Base-by-base conservation (phyloP, 2,797 vertebrate genomes). In the Staurois parvus region DNA sequence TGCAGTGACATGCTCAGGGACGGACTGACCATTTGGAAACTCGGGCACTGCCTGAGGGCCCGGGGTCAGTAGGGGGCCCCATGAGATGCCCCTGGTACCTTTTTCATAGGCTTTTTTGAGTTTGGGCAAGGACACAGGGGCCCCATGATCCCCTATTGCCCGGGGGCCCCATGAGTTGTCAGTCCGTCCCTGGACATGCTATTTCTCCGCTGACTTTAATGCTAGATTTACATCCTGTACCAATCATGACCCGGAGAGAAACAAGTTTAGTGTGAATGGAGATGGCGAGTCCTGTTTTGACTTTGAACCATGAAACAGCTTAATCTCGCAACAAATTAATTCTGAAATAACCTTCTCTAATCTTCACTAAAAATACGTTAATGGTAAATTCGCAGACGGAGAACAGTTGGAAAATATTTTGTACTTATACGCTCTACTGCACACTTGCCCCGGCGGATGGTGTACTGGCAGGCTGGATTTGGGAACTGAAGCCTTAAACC, bases 311-410 rank as follows among this genome's bases (percentile, higher is more conserved):
- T 15, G 69, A 62, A 26, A 6, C 66, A 21, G 30, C 45, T 70
- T 76, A 9, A 52, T 26, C 52, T 28, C 76, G 74, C 66, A 62
- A 78, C 76, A 79, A 64, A 79, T 85, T 85, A 85, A 85, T 72
- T 30, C 83, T 29, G 24, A 68, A 79, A 66, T 79, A 79, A 79
- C 83, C 68, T 84, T 84, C 72, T 72, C 66, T 72, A 70, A 70
- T 83, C 62, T 29, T 30, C 48, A n/a, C 64, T 26, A 7, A 29
- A 28, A 28, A n/a, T 29, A 17, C 32, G 56, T 64, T 64, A 64
- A 77, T 62, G 66, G 30, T 42, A 26, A 21, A 66, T 83, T 83
- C 72, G 52, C 34, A 74, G 59, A 56, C 29, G 24, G 32, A 48
- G 21, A 84, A 77, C 75, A 42, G 68, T 78, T 24, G 42, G 56